These are phyloP conservation scores for Caenorhabditis doughertyi DNA, from an alignment of 2,888 invertebrate genomes.

Conservation along the genomic window DNA sequence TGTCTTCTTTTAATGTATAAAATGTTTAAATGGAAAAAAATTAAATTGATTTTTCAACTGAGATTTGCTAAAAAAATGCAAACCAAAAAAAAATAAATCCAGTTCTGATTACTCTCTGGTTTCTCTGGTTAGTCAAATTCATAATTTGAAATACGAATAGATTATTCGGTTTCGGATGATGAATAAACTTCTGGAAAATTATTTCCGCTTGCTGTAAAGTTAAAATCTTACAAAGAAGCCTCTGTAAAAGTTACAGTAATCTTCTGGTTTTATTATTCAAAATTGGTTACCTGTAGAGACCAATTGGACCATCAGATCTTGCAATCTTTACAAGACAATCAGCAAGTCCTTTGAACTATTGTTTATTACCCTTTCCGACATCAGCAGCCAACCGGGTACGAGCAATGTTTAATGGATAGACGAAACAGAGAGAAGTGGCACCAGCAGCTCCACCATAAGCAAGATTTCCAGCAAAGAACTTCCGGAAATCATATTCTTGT, in stretches of 20 bases:
- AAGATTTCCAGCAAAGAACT: constrained; percentile 86
- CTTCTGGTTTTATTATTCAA: background rate
- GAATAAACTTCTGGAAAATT: too few relatives aligned
- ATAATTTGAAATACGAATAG: too few relatives aligned
- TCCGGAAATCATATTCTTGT: constrained; percentile 88
- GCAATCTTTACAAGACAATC: constrained; percentile 91
- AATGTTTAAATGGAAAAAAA: too few relatives aligned
- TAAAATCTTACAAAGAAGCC: constrained; percentile 95
- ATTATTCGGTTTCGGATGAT: too few relatives aligned
- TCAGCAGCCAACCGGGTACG: constrained; percentile 93
- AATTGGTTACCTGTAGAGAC: constrained; percentile 87
- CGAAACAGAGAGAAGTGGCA: constrained; percentile 94
- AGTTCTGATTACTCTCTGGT: too few relatives aligned
- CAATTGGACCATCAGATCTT: constrained; percentile 89
- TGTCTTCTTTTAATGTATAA: too few relatives aligned
- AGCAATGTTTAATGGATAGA: constrained; percentile 95
- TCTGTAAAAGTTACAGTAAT: constrained; percentile 66
- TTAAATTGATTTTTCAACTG: too few relatives aligned
- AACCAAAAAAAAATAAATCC: too few relatives aligned
- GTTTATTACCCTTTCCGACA: constrained; percentile 90
- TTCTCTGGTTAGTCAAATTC: too few relatives aligned
- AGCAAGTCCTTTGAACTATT: constrained; percentile 93
- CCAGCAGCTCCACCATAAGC: constrained; percentile 95
- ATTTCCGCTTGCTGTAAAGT: too few relatives aligned
- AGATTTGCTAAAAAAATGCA: too few relatives aligned